Base-by-base conservation (phyloP, 2,888 invertebrate genomes). In the Hirudinaria manillensis region DNA sequence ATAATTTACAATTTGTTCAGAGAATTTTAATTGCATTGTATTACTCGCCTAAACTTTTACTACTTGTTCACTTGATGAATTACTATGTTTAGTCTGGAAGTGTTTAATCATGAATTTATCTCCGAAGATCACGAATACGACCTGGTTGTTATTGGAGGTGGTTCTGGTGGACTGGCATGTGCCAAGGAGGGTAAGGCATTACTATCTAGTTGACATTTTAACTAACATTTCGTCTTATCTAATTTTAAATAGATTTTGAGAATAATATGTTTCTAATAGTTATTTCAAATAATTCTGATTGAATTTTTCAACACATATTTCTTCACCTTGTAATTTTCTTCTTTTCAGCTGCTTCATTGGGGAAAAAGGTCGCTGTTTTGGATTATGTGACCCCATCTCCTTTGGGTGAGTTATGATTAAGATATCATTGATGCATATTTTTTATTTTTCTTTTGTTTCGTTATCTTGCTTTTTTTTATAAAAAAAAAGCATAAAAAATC, bases 131-230 rank as follows among this genome's bases (percentile, higher is more conserved):
- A 68, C 13, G 53, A 72, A 45, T 77, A 75, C 70, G 70, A 77
- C 85, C 87, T 98, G 83, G 90, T 95, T 76, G 96, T 98, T 24
- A 89, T 98, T 81, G 97, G 97, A 70, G 97, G 97, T 75, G 97
- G 97, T 38, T 96, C 96, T 0, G 97, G 96, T 74, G 96, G 97
- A 67, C 88, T 97, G 76, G 93, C 97, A 36, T 80, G 80, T 76
- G 76, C 80, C 32, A 80, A 80, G 74, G 79, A 80, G 77, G 80
- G 80, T 80, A 34, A 16, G 45, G 10, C 13, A 10, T n/a, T 16
- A 45, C 45, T 45, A 16, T 16, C 45, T 45, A 45, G 10, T 36
- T 36, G 36, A 36, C 36, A 36, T 36, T 45, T 45, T 45, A 16
- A n/a, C n/a, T n/a, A n/a, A n/a, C n/a, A n/a, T n/a, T n/a, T n/a